Conservation (phyloP, 2,888 invertebrate species). For the Lumbricus terrestris region DNA sequence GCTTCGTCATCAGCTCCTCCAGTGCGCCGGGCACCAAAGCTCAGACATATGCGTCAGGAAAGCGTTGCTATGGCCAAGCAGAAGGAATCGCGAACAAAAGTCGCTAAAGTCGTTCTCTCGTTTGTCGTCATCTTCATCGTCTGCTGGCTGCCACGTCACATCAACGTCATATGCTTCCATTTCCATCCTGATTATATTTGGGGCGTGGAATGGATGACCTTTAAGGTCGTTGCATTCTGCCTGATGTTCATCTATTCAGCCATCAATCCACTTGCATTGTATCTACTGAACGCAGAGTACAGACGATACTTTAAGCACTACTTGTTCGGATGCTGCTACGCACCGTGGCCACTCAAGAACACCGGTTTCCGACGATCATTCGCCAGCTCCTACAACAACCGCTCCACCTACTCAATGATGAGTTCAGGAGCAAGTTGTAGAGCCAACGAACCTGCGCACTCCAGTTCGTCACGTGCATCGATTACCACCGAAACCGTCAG, state of each 20-base stretch:
- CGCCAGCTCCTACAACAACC: no score
- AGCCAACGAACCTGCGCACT: no score
- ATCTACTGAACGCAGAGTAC: conserved; percentile 71
- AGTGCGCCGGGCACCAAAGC: background rate
- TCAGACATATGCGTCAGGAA: background rate
- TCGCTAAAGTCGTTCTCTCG: conserved; percentile 48
- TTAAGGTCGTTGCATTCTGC: no score
- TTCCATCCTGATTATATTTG: conserved; percentile 34
- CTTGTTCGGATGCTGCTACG: no score
- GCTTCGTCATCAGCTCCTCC: background rate
- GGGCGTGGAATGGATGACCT: no score
- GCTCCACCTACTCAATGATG: no score
- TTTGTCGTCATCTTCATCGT: conserved; percentile 43
- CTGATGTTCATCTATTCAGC: conserved; percentile 81
- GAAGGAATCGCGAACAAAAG: conserved; percentile 55
- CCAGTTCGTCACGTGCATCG: no score
- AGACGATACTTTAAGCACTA: no score
- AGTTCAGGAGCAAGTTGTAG: no score
- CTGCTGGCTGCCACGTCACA: conserved; percentile 46
- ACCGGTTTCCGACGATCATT: no score
- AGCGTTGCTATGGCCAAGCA: conserved; percentile 38
- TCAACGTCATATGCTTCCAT: conserved; percentile 44
- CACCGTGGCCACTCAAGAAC: no score
- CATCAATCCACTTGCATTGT: conserved; percentile 87
- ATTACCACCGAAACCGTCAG: no score